Conservation (phyloP, 2,113 vertebrate species). For the Globicephala melas region DNA sequence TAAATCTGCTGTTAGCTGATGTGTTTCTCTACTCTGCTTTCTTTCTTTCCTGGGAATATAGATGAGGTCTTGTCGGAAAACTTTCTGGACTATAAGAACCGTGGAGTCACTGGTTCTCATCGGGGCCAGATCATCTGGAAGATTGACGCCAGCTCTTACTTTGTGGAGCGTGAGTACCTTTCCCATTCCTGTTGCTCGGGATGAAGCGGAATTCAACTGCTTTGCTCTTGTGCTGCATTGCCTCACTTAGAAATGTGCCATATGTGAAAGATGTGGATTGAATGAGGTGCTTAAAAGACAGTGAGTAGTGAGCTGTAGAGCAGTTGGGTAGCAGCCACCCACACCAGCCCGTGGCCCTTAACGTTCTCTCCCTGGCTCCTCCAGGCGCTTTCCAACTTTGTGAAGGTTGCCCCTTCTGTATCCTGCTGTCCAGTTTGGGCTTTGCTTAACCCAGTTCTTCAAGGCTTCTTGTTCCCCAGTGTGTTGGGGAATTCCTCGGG, state of each 20-base stretch:
- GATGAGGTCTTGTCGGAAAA: constrained; percentile 96
- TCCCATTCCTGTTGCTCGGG: not conserved
- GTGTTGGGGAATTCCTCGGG: not conserved
- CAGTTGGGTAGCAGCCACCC: not conserved
- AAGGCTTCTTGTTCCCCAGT: not conserved
- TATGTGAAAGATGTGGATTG: not conserved
- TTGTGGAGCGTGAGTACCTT: constrained; percentile 91
- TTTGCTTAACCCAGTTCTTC: not conserved
- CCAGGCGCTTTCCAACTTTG: not conserved
- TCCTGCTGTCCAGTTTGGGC: not conserved
- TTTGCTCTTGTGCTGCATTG: not conserved
- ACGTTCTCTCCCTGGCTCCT: not conserved
- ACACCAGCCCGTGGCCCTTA: not conserved
- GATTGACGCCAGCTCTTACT: constrained; percentile 92
- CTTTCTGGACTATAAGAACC: constrained; percentile 98
- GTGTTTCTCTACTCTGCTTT: constrained; percentile 3
- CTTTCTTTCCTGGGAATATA: constrained; percentile 62
- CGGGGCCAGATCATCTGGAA: constrained; percentile 98
- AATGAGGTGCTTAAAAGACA: not conserved
- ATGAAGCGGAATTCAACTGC: not conserved
- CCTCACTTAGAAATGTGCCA: not conserved
- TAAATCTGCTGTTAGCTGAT: not conserved
- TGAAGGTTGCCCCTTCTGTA: not conserved
- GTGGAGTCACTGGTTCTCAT: constrained; percentile 96
- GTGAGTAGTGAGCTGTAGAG: not conserved